Conservation (phyloP, 37 sponge, comb jelly and placozoan genomes). For the Amphimedon queenslandica region DNA sequence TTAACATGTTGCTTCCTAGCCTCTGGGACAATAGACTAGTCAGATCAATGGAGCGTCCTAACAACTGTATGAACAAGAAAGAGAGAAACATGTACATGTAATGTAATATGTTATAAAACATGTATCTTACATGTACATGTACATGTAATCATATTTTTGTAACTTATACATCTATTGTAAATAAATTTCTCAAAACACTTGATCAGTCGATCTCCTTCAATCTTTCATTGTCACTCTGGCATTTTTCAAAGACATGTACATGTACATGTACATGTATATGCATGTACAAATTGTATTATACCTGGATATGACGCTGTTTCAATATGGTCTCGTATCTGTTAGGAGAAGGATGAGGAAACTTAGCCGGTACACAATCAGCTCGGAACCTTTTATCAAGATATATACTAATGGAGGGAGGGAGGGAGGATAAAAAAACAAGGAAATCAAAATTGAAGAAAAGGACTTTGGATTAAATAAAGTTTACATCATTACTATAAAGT, state of each 20-base stretch:
- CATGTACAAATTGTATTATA: constrained; percentile 5
- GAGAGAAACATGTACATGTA: no score
- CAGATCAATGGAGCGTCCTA: constrained; percentile 91
- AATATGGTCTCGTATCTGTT: constrained; percentile 94
- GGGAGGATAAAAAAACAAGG: neutral
- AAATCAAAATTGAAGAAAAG: neutral
- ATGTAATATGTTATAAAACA: no score
- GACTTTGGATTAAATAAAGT: neutral
- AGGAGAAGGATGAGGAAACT: constrained; percentile 74
- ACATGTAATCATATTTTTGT: no score
- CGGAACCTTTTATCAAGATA: constrained; percentile 86
- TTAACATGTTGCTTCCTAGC: constrained; percentile 71
- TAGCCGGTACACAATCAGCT: constrained; percentile 39
- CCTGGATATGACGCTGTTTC: constrained; percentile 93
- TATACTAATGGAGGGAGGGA: constrained; percentile 34
- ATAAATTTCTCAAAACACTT: no score
- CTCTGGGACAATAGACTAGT: constrained; percentile 85
- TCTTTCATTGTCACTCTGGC: neutral
- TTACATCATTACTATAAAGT: neutral
- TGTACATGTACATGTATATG: neutral
- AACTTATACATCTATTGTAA: no score
- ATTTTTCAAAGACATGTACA: constrained; percentile 8
- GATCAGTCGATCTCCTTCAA: neutral
- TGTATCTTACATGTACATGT: no score
- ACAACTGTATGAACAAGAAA: constrained; percentile 61